Evolutionary conservation across 2,797 vertebrate genomes (phyloP).

Genomic region (Staurois parvus): DNA sequence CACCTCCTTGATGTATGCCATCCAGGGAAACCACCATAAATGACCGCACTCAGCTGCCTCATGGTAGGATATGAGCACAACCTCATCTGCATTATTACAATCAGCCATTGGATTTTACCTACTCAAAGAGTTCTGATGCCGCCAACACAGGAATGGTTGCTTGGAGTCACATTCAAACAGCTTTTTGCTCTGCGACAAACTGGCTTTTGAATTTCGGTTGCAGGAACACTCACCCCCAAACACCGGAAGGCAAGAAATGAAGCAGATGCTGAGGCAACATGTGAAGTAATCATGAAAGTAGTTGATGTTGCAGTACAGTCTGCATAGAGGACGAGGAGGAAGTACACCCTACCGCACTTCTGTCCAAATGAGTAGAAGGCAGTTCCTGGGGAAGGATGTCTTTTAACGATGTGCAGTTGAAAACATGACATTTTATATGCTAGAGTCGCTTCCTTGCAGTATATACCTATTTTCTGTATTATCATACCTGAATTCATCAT

Average conservation of each 20-base stretch:
- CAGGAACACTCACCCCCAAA: slow-evolving; percentile 38
- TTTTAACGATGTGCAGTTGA: not conserved
- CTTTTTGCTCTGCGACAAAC: not conserved
- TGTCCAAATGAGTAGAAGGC: slow-evolving; percentile 42
- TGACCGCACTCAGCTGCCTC: no score
- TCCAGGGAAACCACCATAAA: no score
- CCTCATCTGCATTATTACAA: no score
- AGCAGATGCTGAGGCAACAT: slow-evolving; percentile 36
- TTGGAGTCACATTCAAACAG: slow-evolving; percentile 6
- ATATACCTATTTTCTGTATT: no score
- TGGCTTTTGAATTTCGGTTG: not conserved
- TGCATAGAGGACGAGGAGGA: slow-evolving; percentile 19
- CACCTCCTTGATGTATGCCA: no score
- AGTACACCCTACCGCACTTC: slow-evolving; percentile 37
- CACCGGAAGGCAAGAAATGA: slow-evolving; percentile 45
- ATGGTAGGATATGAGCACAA: no score
- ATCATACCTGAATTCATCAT: not conserved
- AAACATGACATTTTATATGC: not conserved
- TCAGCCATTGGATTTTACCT: no score
- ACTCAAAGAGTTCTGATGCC: not conserved
- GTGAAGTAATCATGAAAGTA: slow-evolving; percentile 44
- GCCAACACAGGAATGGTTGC: not conserved
- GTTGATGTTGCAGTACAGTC: slow-evolving; percentile 32
- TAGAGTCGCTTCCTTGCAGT: not conserved
- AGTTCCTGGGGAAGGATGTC: slow-evolving; percentile 18